These are phyloP conservation scores for Oryzias dopingdopingensis DNA, from an alignment of 2,797 vertebrate genomes.

Conservation along the genomic window DNA sequence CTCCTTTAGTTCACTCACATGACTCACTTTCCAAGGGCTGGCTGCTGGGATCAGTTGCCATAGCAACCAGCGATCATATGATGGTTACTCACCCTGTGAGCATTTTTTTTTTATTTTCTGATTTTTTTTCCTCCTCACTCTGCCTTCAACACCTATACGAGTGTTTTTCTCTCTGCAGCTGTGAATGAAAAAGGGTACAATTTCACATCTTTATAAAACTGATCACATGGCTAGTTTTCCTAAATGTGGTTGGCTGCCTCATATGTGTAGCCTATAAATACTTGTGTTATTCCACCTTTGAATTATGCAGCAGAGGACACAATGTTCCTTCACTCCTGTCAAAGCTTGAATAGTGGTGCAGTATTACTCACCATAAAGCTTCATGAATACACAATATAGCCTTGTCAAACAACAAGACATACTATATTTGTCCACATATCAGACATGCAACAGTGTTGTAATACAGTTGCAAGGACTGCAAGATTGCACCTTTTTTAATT, in stretches of 20 bases:
- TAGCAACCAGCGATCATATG: conserved; percentile 81
- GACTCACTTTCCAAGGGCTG: conserved; percentile 76
- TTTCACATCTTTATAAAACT: conserved; percentile 3
- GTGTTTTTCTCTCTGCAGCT: conserved; percentile 21
- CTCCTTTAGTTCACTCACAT: conserved; percentile 77
- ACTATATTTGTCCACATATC: neutral
- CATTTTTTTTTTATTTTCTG: conserved; percentile 16
- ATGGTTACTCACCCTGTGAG: conserved; percentile 66
- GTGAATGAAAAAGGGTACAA: conserved; percentile 45
- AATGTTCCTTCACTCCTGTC: conserved; percentile 10
- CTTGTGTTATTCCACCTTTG: conserved; percentile 43
- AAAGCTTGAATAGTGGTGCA: conserved; percentile 25
- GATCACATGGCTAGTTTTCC: conserved; percentile 1
- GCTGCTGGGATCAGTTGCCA: conserved; percentile 83
- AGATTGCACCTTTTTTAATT: too few species aligned
- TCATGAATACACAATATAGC: conserved; percentile 13
- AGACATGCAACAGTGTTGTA: neutral
- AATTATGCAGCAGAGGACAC: conserved; percentile 43
- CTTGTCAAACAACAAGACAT: neutral
- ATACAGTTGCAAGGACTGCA: too few species aligned
- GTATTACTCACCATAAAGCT: conserved; percentile 35
- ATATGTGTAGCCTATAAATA: conserved; percentile 21
- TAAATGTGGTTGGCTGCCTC: conserved; percentile 4
- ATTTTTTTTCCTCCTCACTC: conserved; percentile 1
- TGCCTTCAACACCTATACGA: conserved; percentile 25